phyloP scores from a whole-genome alignment of 2,888 invertebrate species.

The Mesorhabditis sp. region DNA sequence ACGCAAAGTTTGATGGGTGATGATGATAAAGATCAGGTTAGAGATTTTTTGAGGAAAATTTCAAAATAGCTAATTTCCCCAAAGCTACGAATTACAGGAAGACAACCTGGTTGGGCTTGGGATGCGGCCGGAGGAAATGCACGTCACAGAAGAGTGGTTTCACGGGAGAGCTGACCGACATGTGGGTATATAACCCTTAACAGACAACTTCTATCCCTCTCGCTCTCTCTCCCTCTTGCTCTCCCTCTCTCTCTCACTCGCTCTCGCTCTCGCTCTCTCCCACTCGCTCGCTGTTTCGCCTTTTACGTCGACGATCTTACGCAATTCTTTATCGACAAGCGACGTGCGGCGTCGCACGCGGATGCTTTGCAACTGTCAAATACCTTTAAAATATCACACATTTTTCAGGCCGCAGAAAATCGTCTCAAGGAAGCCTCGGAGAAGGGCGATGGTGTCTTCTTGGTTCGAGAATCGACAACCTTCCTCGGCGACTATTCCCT shows the following conservation, averaged over 20 bases:
- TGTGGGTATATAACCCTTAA: constrained; percentile 18
- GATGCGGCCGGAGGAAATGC: constrained; percentile 56
- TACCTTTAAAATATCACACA: no score
- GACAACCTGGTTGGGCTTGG: constrained; percentile 43
- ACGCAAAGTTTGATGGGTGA: constrained; percentile 45
- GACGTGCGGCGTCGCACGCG: no score
- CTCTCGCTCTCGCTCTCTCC: no score
- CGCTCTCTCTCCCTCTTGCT: no score
- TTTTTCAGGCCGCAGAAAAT: constrained; percentile 39
- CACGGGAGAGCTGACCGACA: constrained; percentile 54
- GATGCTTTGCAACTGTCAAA: no score
- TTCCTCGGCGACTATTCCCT: constrained; percentile 83
- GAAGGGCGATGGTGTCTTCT: constrained; percentile 84
- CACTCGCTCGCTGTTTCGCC: neutral
- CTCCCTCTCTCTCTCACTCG: no score
- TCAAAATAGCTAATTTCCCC: no score
- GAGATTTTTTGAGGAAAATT: no score
- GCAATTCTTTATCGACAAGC: neutral
- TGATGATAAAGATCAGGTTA: constrained; percentile 36
- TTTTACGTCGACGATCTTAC: neutral
- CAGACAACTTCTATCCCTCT: neutral
- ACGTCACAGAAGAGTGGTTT: constrained; percentile 59
- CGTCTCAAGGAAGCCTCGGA: constrained; percentile 45
- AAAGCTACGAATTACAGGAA: no score
- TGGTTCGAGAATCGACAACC: constrained; percentile 86